A percentile compares a stretch with the other conserved stretches of the same genome.
Conservation (phyloP, 30 jellyfish, hydroid and myxozoan species). For the Hydractinia echinata region DNA sequence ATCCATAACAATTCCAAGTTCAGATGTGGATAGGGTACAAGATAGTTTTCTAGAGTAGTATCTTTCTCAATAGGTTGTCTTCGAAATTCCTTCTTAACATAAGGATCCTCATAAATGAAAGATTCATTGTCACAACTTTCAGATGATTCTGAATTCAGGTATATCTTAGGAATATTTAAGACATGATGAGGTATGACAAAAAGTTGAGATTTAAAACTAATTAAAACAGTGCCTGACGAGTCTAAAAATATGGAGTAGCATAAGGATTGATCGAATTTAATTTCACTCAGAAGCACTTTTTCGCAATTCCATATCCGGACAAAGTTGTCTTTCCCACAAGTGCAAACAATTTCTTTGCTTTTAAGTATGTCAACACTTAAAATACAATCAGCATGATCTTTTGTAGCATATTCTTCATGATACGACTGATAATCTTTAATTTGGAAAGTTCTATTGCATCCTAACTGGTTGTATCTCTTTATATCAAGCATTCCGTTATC, state of each 20-base stretch:
- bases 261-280: not conserved
- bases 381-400: conserved; percentile 7
- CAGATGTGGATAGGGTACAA: conserved; percentile 17
- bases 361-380: not conserved
- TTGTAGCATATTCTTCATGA: not conserved
- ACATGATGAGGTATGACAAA: not conserved
- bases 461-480: not conserved
- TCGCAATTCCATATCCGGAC: conserved; percentile 12
- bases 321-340: conserved; percentile 6
- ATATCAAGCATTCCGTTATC: not conserved
- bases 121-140: conserved; percentile 1
- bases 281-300: conserved; percentile 4
- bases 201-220: conserved; percentile 11
- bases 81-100: not conserved
- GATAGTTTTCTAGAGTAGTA: not conserved
- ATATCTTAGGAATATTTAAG: not conserved
- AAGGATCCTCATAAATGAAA: conserved; percentile 14
- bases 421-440: not conserved
- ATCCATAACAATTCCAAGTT: conserved; percentile 1
- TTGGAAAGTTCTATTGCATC: not conserved
- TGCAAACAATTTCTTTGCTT: conserved; percentile 8
- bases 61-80: not conserved
- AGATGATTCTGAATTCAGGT: not conserved
- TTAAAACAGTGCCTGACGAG: not conserved
- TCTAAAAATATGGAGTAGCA: not conserved